A percentile compares a stretch with the other conserved stretches of the same genome.
These are phyloP conservation scores for honey bee (Apis mellifera) DNA, from an alignment of 1,140 invertebrate genomes.

Conservation along the genomic window Amel_HAv3.1 CM009942.2:9642501-9643000, in stretches of 20 bases:
- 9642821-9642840: not conserved
- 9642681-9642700: not conserved
- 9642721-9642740: not conserved
- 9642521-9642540: slow-evolving; percentile 19
- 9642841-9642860: slow-evolving; percentile 23
- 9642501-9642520: not conserved
- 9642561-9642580: slow-evolving; percentile 5
- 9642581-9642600: slow-evolving; percentile 48
- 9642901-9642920: slow-evolving; percentile 22
- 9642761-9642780: not conserved
- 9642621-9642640: not conserved
- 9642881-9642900: slow-evolving; percentile 57
- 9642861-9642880: slow-evolving; percentile 62
- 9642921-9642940: slow-evolving; percentile 15
- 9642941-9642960: not conserved
- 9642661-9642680: slow-evolving; percentile 20
- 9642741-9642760: slow-evolving; percentile 4
- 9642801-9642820: not conserved
- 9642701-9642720: not conserved
- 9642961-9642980: slow-evolving; percentile 4
- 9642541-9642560: slow-evolving; percentile 50
- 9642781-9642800: not conserved
- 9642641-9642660: slow-evolving; percentile 22
- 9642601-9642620: slow-evolving; percentile 15
- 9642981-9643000: not conserved